Conservation (phyloP, 2,797 vertebrate genomes). For the Tragelaphus oryx region DNA sequence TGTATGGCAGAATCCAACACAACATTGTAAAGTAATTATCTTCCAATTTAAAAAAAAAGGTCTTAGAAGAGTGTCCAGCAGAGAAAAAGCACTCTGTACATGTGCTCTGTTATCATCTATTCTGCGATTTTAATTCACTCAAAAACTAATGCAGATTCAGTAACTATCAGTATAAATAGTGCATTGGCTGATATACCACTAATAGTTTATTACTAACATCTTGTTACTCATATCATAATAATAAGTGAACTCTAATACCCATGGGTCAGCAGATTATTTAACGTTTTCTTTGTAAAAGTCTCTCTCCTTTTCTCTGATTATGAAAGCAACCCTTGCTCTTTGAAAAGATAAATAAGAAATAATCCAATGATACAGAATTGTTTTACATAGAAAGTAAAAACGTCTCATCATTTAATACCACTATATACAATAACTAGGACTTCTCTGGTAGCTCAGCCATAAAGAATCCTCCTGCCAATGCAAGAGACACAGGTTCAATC, state of each 20-base stretch:
- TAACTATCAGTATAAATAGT: not conserved
- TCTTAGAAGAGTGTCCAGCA: not conserved
- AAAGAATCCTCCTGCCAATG: not conserved
- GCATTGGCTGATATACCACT: not conserved
- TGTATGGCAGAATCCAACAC: not conserved
- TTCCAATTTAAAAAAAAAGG: not conserved
- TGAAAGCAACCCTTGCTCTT: not conserved
- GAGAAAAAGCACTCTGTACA: not conserved
- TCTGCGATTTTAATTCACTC: not conserved
- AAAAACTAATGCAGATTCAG: not conserved
- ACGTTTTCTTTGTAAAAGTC: not conserved
- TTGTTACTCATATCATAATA: not conserved
- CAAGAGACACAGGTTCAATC: not conserved
- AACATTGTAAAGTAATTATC: not conserved
- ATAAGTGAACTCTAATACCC: not conserved
- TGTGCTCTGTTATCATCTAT: not conserved
- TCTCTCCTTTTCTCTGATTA: not conserved
- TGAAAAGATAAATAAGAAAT: not conserved
- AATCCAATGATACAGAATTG: not conserved
- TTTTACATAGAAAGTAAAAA: not conserved
- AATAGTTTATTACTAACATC: not conserved
- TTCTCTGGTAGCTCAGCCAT: not conserved
- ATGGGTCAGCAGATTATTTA: not conserved
- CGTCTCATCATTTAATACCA: not conserved
- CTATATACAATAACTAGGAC: not conserved